A percentile compares a stretch with the other conserved stretches of the same genome.
Conservation (phyloP, 2,888 invertebrate species). For the Mayetiola destructor region DNA sequence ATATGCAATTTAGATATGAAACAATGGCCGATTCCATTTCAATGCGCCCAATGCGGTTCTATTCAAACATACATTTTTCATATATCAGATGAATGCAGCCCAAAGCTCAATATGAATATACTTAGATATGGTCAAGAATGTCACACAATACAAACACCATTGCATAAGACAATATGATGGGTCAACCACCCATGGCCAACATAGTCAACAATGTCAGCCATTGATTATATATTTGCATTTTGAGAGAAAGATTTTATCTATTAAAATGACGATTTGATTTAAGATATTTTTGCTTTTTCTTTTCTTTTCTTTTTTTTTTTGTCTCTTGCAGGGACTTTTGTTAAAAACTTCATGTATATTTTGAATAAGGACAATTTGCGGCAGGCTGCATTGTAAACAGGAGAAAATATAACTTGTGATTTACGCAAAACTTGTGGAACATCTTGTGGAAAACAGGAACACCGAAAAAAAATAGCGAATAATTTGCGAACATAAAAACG, state of each 20-base stretch:
- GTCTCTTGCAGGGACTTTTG: background rate
- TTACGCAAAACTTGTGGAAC: background rate
- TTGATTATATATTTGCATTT: no score
- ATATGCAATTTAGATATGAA: no score
- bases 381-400: background rate
- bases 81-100: no score
- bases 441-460: background rate
- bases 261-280: background rate
- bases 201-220: no score
- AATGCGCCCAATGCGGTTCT: no score
- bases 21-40: no score
- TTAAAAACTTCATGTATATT: background rate
- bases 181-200: no score
- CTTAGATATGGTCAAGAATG: no score
- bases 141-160: no score
- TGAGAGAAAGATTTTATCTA: background rate
- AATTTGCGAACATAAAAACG: conserved; percentile 17
- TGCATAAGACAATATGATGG: no score
- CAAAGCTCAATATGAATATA: no score
- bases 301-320: background rate
- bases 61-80: no score
- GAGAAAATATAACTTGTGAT: background rate
- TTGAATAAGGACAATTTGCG: background rate
- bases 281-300: background rate
- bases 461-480: background rate